phyloP scores from a whole-genome alignment of 2,113 vertebrate genomes.

The Candoia aspera region DNA sequence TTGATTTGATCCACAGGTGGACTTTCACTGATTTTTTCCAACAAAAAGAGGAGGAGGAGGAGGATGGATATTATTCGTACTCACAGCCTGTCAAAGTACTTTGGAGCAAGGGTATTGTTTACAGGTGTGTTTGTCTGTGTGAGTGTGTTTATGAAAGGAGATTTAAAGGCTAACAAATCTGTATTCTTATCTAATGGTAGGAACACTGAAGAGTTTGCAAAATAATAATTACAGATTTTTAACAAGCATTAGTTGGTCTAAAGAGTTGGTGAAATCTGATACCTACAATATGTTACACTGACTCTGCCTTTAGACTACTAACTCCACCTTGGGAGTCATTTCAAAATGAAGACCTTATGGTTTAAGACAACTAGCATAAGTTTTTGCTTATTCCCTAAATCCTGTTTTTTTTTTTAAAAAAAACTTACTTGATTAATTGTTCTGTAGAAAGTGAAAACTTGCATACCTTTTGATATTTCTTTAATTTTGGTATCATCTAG shows the following conservation, averaged over 20 bases:
- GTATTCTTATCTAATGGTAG: not conserved
- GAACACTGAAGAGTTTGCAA: not conserved
- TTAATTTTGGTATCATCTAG: not conserved
- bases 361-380: not conserved
- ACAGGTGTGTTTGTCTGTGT: conserved; percentile 73
- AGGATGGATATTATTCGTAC: conserved; percentile 55
- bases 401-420: not conserved
- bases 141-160: not conserved
- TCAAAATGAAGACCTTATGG: not conserved
- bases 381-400: not conserved
- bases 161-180: not conserved
- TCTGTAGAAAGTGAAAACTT: not conserved
- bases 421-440: not conserved
- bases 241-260: not conserved
- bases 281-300: not conserved
- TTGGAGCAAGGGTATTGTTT: conserved; percentile 82
- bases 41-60: conserved; percentile 51
- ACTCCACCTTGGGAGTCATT: not conserved
- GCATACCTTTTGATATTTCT: not conserved
- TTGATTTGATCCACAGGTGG: conserved; percentile 76
- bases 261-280: not conserved
- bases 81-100: conserved; percentile 81
- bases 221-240: not conserved
- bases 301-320: not conserved
- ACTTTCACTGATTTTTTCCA: conserved; percentile 68